These are phyloP conservation scores for Phalanger gymnotis DNA, from an alignment of 2,797 vertebrate species.

Conservation along the genomic window DNA sequence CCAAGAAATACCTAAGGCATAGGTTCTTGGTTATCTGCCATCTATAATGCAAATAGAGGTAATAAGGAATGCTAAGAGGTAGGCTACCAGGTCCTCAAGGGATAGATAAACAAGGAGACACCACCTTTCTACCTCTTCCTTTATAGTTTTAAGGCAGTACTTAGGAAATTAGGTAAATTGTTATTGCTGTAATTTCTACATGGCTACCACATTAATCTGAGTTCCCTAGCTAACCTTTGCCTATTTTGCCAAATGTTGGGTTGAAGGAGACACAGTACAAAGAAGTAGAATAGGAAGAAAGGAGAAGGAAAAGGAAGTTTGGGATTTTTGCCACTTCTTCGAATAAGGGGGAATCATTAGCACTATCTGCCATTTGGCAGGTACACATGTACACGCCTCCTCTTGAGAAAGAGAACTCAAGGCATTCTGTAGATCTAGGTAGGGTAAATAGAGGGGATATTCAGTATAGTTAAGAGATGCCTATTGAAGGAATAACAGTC, in stretches of 20 bases:
- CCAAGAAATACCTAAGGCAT: background rate
- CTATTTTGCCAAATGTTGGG: background rate
- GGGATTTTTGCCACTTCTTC: background rate
- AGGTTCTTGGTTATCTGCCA: background rate
- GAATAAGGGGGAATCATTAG: background rate
- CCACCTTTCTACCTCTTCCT: background rate
- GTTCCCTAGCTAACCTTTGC: background rate
- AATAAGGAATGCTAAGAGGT: background rate
- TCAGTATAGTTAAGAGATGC: background rate
- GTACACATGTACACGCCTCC: background rate
- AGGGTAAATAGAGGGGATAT: background rate
- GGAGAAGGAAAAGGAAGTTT: background rate
- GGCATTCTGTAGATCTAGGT: background rate
- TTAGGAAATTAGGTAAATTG: background rate
- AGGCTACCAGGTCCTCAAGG: background rate
- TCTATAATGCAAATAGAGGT: background rate
- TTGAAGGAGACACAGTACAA: background rate
- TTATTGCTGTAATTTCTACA: background rate
- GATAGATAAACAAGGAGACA: background rate
- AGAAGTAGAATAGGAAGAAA: background rate
- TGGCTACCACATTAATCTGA: background rate
- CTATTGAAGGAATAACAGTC: background rate
- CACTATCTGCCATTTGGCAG: rapidly evolving
- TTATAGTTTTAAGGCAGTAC: background rate
- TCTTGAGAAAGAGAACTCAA: background rate